Evolutionary conservation across 2,888 invertebrate genomes (phyloP).

Genomic region (Pandemis heparana): DNA sequence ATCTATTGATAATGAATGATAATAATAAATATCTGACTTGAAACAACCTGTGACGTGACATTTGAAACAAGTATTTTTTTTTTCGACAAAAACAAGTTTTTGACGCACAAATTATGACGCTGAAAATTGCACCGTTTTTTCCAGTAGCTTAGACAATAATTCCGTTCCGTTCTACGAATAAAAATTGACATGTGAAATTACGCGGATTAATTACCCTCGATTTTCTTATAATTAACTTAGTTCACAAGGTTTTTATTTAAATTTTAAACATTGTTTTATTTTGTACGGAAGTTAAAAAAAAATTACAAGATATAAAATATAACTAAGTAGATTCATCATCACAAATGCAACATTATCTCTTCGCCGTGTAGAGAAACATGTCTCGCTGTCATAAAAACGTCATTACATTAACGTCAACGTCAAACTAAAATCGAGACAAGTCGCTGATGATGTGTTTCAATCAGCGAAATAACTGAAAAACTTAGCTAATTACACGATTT

Average conservation of each 20-base stretch:
- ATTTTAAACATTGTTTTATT: not conserved
- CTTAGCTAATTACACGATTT: constrained; percentile 56
- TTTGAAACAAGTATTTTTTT: not conserved
- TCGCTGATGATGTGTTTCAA: constrained; percentile 78
- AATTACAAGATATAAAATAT: too few species aligned
- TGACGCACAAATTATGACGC: not conserved
- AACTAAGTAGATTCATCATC: not conserved
- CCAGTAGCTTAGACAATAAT: not conserved
- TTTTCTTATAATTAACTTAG: too few species aligned
- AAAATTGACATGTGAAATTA: not conserved
- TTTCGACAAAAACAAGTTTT: constrained; percentile 20
- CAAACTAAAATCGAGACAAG: constrained; percentile 53
- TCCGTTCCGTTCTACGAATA: not conserved
- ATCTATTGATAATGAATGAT: not conserved
- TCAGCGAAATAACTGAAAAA: constrained; percentile 59
- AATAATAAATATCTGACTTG: not conserved
- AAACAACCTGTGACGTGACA: not conserved
- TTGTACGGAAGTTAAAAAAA: too few species aligned
- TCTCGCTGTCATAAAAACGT: constrained; percentile 40
- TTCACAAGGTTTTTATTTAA: too few species aligned
- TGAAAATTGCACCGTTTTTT: not conserved
- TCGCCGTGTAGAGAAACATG: constrained; percentile 24
- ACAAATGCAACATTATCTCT: not conserved
- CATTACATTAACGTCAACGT: not conserved
- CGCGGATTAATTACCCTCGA: too few species aligned